Evolutionary conservation across 2,113 vertebrate genomes (phyloP), one percentile per base, ranked within the genome.

Genomic region (Conger conger): DNA sequence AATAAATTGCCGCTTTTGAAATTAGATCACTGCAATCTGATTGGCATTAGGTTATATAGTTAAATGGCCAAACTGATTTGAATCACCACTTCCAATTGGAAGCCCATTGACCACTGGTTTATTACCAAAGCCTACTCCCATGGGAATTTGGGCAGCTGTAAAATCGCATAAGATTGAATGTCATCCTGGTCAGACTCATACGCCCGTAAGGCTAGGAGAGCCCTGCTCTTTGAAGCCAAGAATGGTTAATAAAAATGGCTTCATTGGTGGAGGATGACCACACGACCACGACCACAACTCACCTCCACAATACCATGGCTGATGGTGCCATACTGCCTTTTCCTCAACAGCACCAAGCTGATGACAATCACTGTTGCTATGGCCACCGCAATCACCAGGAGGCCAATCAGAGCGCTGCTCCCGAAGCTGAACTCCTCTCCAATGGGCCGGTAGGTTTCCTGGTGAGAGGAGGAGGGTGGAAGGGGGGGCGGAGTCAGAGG

Each of bases 241-340:
- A 4, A 2, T 23, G 18, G 27, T 20, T 27, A 63, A 63, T 63
- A 18, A 63, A 27, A 63, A 63, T 27, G 54, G 27, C 18, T 63
- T 63, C 7, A 63, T 20, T 20, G 57, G 57, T 5, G 27, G 57
- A 63, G 18, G 57, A 20, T 27, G 18, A 63, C 57, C 57, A 42
- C 68, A 20, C 40, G 40, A 15, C n/a, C n/a, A n/a, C n/a, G n/a
- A 15, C 45, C 45, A 15, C 45, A 50, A 27, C 96, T 96, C 88
- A 99, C 98, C 97, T 99, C 98, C 93, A 99, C 98, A 53, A 99
- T 97, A 50, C 98, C 98, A 0, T 99, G 98, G 91, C 98, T 99
- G 95, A 99, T 99, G 90, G 97, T 98, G 81, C 98, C 97, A 0
- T 99, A 99, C 86, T 98, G 98, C 90, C 97, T 95, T 95, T 98